Base-by-base conservation (phyloP, 2,113 vertebrate species). In the Mormyrus lacerda region DNA sequence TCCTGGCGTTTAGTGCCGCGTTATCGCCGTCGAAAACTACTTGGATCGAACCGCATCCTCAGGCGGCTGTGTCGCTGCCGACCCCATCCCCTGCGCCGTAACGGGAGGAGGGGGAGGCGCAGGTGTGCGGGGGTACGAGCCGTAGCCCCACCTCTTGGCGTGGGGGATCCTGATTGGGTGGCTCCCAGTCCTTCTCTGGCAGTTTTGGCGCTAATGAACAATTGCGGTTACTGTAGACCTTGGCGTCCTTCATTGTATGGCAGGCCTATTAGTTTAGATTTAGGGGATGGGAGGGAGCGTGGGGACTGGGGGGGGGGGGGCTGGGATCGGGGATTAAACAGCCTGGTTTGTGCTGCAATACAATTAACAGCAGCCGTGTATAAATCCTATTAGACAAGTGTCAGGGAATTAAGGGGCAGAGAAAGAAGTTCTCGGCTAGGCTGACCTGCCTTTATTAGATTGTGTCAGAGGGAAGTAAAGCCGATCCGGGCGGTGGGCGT, bases 331-430 rank as follows among this genome's bases (percentile, higher is more conserved):
- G 91, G 92, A 94, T 95, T 94, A 93, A 91, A 94, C 89, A 92
- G 92, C 90, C 94, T 88, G 42, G 53, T 93, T 87, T 89, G 92
- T 53, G 91, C 93, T 89, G 89, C 50, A 90, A 91, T 93, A 94
- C 91, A 96, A 94, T 96, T 96, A 95, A 92, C 93, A 93, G 89
- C 91, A 94, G 92, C 92, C 93, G 91, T 90, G 89, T 91, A 55
- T 90, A 95, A 96, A 94, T 97, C 92, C 93, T 95, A 84, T 96
- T 96, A 93, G 92, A 94, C 89, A 90, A 93, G 90, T 94, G 94
- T 95, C 94, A 94, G 93, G 93, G 90, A 95, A 92, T 91, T 93
- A 93, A 88, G 79, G 31, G 69, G 83, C 88, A 48, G 88, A 89
- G 91, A 91, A 35, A 93, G 93, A 39, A 35, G 4, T 93, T 93